Base-by-base conservation (phyloP, 2,888 invertebrate genomes). In the Limnephilus lunatus region DNA sequence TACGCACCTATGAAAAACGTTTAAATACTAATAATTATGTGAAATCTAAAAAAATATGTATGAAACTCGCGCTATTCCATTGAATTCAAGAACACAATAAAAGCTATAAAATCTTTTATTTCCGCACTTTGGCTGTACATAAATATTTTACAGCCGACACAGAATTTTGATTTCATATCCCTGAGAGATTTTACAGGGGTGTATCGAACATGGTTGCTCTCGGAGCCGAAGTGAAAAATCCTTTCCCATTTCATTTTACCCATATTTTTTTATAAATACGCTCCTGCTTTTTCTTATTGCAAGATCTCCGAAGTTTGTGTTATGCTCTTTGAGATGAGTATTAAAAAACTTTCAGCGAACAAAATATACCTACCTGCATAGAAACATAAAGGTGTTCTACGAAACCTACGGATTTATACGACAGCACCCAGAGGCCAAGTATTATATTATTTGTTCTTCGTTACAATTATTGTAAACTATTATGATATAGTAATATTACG, bases 281-380 rank as follows among this genome's bases (percentile, higher is more conserved):
- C 68, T 25, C 4, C 68, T 68, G 68, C 19, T 15, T 53, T 19
- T 53, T 53, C 19, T 53, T 25, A 53, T 53, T 53, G 68, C 68
- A 1, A n/a, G 68, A 68, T 68, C 68, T 68, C 44, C 48, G 25
- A 86, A 48, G 48, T 86, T 86, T 86, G 12, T 48, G 9, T 86
- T 86, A 86, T 44, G 86, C 25, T 35, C 44, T 48, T 86, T n/a
- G 39, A 30, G 15, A 0, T 44, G n/a, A 44, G 48, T 86, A 86
- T 86, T 86, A 86, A 48, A 86, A 86, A 86, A 86, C 86, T 86
- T 48, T 44, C 30, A 9, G 30, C 15, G n/a, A n/a, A 9, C 9
- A 68, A 9, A 68, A 68, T 11, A 25, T n/a, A 9, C 68, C n/a
- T n/a, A 9, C 68, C n/a, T 68, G 68, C 68, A 25, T 7, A n/a